These are phyloP conservation scores for Nudaria mundana DNA, from an alignment of 2,888 invertebrate genomes.

Conservation along the genomic window DNA sequence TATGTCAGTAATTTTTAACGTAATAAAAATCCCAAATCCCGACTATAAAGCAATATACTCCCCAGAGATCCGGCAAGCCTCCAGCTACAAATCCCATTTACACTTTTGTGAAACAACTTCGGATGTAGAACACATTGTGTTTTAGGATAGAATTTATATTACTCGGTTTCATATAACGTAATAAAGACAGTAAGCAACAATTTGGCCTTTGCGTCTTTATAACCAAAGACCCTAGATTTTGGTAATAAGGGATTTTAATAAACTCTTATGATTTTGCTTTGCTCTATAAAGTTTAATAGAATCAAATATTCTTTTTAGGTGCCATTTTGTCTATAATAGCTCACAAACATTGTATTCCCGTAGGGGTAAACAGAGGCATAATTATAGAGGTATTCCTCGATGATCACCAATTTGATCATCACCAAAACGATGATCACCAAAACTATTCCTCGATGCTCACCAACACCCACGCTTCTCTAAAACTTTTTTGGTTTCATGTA, in stretches of 20 bases:
- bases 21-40: constrained; percentile 9
- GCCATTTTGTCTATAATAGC: too few species aligned
- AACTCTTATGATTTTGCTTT: background rate
- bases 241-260: background rate
- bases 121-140: constrained; percentile 14
- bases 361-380: too few species aligned
- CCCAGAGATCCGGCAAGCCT: constrained; percentile 15
- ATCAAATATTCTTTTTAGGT: too few species aligned
- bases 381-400: too few species aligned
- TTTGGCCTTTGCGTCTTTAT: constrained; percentile 1
- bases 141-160: constrained; percentile 13
- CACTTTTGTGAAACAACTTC: constrained; percentile 26
- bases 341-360: too few species aligned
- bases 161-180: constrained; percentile 9
- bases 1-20: constrained; percentile 1
- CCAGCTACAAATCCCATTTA: constrained; percentile 28
- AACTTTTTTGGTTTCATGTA: too few species aligned
- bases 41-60: constrained; percentile 10
- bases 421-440: too few species aligned
- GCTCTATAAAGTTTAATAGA: too few species aligned
- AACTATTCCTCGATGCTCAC: too few species aligned
- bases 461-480: too few species aligned
- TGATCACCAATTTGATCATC: too few species aligned
- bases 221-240: background rate
- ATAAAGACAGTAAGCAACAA: constrained; percentile 7